Conservation (phyloP, 2,113 vertebrate genomes). For the Daphoenositta chrysoptera region DNA sequence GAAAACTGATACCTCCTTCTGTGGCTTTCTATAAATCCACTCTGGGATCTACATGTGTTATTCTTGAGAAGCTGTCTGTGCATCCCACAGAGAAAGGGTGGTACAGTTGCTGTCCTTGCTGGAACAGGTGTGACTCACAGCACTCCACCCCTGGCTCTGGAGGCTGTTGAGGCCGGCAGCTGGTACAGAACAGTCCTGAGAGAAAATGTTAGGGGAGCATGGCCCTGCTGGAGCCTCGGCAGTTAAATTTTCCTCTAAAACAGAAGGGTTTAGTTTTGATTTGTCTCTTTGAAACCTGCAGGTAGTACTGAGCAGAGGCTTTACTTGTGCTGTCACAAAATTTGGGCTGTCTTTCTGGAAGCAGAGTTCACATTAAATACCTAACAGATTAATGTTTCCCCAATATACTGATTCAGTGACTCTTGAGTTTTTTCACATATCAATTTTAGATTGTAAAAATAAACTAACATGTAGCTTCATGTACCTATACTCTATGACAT, state of each 20-base stretch:
- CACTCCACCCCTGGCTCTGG: background rate
- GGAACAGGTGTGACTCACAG: background rate
- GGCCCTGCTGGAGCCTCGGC: background rate
- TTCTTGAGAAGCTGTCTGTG: background rate
- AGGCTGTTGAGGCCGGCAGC: rapidly evolving
- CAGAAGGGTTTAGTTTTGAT: background rate
- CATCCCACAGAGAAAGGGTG: background rate
- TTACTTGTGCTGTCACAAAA: background rate
- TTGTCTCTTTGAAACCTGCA: background rate
- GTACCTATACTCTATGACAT: background rate
- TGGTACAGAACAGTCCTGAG: background rate
- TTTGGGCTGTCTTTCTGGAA: background rate
- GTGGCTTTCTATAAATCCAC: background rate
- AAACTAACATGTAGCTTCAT: background rate
- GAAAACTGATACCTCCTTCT: background rate
- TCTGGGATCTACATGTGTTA: background rate
- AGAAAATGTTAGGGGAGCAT: background rate
- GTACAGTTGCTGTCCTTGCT: background rate
- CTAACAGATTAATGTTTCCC: background rate
- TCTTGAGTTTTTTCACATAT: background rate
- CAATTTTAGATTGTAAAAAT: background rate
- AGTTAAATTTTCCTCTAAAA: background rate
- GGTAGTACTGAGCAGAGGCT: background rate
- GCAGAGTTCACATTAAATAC: background rate
- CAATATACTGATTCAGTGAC: background rate